Conservation (phyloP, 2,113 vertebrate genomes). For the Cricetomys ansorgei region DNA sequence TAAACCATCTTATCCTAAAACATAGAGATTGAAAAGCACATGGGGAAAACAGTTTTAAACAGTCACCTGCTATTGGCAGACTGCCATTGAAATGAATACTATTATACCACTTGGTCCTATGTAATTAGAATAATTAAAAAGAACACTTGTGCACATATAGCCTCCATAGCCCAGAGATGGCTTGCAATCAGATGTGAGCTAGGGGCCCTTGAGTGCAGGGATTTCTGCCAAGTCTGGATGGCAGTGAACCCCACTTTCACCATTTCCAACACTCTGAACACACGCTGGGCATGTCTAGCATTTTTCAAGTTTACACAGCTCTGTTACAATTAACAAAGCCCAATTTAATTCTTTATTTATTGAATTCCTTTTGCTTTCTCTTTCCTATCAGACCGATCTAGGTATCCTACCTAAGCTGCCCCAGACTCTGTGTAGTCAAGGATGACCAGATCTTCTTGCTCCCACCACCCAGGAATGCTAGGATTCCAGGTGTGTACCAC, state of each 20-base stretch:
- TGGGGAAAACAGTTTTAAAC: not conserved
- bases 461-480: not conserved
- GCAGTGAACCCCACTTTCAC: not conserved
- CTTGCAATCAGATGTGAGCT: not conserved
- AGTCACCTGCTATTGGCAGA: conserved; percentile 37
- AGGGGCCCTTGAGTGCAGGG: not conserved
- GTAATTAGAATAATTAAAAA: conserved; percentile 46
- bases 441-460: not conserved
- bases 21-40: not conserved
- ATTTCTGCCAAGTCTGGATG: not conserved
- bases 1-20: conserved; percentile 17
- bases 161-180: not conserved
- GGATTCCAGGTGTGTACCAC: not conserved
- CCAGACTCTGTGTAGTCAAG: not conserved
- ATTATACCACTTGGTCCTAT: not conserved
- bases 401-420: not conserved
- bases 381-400: not conserved
- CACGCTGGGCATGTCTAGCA: not conserved
- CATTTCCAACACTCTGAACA: not conserved
- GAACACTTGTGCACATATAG: not conserved
- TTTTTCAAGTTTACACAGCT: not conserved
- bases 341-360: not conserved
- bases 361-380: not conserved
- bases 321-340: conserved; percentile 11
- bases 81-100: conserved; percentile 45